These are phyloP conservation scores for Pseudochromis fuscus DNA, from an alignment of 2,797 vertebrate species.

Conservation along the genomic window DNA sequence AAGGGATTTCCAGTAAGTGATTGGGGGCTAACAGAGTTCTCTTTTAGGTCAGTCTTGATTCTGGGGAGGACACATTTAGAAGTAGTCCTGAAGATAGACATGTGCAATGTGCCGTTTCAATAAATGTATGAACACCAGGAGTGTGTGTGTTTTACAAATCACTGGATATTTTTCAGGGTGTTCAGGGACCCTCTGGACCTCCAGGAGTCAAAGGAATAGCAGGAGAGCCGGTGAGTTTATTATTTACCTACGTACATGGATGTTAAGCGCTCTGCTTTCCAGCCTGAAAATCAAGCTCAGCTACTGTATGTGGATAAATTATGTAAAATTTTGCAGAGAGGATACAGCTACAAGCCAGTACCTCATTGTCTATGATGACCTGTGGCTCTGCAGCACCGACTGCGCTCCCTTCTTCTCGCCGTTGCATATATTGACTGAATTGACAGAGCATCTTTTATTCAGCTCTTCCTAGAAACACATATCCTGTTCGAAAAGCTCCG, in stretches of 20 bases:
- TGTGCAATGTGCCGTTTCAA: constrained; percentile 24
- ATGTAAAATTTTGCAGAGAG: background rate
- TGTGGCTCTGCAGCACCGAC: background rate
- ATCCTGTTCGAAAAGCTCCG: constrained; percentile 45
- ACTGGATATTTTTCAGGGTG: constrained; percentile 84
- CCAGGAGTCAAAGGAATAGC: constrained; percentile 92
- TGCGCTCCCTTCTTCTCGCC: background rate
- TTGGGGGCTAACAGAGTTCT: constrained; percentile 48
- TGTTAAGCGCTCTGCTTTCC: background rate
- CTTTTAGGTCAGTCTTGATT: constrained; percentile 53
- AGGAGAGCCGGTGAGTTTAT: constrained; percentile 89
- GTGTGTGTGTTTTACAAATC: background rate
- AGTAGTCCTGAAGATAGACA: constrained; percentile 25
- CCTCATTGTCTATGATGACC: constrained; percentile 18
- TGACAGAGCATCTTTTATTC: constrained; percentile 38
- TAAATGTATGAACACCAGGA: constrained; percentile 26
- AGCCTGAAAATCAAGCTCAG: background rate
- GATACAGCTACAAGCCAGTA: background rate
- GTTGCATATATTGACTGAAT: constrained; percentile 26
- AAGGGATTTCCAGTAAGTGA: constrained; percentile 85
- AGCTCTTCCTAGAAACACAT: constrained; percentile 38
- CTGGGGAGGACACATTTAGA: constrained; percentile 38
- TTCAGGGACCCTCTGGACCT: constrained; percentile 91
- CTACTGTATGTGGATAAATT: background rate
- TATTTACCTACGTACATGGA: background rate